Base-by-base conservation (phyloP, 2,113 vertebrate species). In the Vicugna pacos region DNA sequence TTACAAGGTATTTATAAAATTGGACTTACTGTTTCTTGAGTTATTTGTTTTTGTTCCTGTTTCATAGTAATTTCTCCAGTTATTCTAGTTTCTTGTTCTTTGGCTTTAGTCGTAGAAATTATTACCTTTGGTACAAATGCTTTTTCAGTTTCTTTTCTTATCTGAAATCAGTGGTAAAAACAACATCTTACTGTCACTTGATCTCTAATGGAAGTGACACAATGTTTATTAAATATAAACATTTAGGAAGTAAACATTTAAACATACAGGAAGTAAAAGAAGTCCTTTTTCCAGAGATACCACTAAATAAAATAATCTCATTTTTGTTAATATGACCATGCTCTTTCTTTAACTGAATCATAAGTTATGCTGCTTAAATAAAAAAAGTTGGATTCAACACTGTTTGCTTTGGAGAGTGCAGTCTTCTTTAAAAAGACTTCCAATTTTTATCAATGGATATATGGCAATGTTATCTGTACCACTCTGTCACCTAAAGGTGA, bases 121-220 rank as follows among this genome's bases (percentile, higher is more conserved):
- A 99, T 97, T 98, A 99, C 98, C 77, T 99, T 99, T 73, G 99
- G 98, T 95, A 99, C 98, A 98, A 98, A 98, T 17, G 97, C 80
- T 97, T 98, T 98, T 97, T 98, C 98, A 72, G 98, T 98, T 98
- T 99, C 98, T 98, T 98, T 99, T 98, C 98, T 99, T 96, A 98
- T 98, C 99, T 99, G 98, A 85, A 98, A 97, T 98, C 98, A 96
- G 88, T 89, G 83, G 98, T 96, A 97, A 98, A 96, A 98, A 75
- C 64, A 98, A 97, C 98, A 0, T 16, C 42, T 94, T 81, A 92
- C 20, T 91, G 2, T 94, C 35, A 76, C 17, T 32, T 81, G 52
- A 8, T 94, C 89, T 93, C 54, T 86, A 94, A 80, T 30, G 30
- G 50, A 60, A 92, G 20, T 73, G 35, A 42, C 50, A 64, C 65